Conservation (phyloP, 2,797 vertebrate genomes). For the Miichthys miiuy region DNA sequence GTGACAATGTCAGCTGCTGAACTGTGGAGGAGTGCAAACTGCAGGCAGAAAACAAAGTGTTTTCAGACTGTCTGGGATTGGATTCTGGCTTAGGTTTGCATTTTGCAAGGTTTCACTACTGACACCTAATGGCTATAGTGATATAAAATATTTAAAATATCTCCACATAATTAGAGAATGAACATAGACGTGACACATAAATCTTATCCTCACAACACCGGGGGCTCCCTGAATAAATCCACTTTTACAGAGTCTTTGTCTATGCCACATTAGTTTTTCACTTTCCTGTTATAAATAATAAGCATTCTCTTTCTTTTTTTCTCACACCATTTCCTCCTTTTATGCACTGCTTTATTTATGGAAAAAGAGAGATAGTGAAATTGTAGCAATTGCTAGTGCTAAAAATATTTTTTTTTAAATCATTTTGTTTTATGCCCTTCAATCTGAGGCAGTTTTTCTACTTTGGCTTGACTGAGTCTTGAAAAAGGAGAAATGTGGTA, state of each 20-base stretch:
- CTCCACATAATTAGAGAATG: constrained; percentile 46
- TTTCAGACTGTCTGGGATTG: constrained; percentile 35
- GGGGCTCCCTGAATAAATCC: constrained; percentile 30
- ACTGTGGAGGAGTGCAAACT: constrained; percentile 71
- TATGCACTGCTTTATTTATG: constrained; percentile 41
- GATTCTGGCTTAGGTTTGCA: constrained; percentile 26
- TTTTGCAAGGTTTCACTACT: constrained; percentile 70
- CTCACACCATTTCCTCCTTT: constrained; percentile 39
- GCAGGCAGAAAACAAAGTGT: constrained; percentile 55
- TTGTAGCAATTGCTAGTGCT: constrained; percentile 15
- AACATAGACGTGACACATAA: constrained; percentile 39
- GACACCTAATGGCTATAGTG: constrained; percentile 74
- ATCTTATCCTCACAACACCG: constrained; percentile 37
- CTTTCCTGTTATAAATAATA: constrained; percentile 43
- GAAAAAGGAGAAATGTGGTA: neutral
- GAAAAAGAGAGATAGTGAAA: neutral
- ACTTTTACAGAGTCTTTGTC: constrained; percentile 22
- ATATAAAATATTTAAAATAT: constrained; percentile 54
- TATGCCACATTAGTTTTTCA: constrained; percentile 15
- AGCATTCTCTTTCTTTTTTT: constrained; percentile 21
- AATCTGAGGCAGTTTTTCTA: neutral
- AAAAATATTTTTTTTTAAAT: constrained; percentile 19
- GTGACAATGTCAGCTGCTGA: constrained; percentile 72
- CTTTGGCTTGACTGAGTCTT: neutral
- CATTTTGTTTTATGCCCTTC: neutral